These are phyloP conservation scores for Otis tarda DNA, from an alignment of 2,113 vertebrate species.

Conservation along the genomic window DNA sequence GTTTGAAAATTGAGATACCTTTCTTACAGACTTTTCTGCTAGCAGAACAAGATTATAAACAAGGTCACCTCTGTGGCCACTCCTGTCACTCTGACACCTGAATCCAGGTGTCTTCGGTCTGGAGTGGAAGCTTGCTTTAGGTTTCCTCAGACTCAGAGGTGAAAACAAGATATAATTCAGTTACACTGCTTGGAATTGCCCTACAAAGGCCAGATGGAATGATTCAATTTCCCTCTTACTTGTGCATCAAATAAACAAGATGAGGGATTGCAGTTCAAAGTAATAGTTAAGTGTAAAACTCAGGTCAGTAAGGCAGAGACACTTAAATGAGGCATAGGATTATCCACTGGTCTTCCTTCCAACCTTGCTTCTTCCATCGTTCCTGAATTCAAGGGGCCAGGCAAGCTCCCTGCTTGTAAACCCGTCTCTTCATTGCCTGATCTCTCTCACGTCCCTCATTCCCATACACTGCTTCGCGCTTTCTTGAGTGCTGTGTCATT, in stretches of 20 bases:
- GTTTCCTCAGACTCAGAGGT: background rate
- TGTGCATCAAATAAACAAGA: background rate
- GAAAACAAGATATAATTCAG: background rate
- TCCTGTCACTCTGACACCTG: background rate
- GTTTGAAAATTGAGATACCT: background rate
- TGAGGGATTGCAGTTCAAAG: too few species aligned
- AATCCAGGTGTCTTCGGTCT: background rate
- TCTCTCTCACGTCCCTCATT: background rate
- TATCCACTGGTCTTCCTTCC: background rate
- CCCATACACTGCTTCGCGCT: fast-evolving
- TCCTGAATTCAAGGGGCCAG: background rate
- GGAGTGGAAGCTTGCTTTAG: background rate
- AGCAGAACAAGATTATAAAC: background rate
- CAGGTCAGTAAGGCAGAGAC: background rate
- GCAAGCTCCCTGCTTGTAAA: too few species aligned
- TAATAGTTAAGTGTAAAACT: background rate
- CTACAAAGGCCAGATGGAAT: background rate
- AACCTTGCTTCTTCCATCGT: background rate
- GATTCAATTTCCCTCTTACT: background rate
- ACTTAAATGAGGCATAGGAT: background rate
- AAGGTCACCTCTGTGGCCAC: background rate
- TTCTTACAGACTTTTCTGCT: background rate
- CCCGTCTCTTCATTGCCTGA: too few species aligned
- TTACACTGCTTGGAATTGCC: background rate
- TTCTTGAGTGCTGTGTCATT: background rate